Conservation (phyloP, 2,797 vertebrate genomes). For the Danio tinwini region DNA sequence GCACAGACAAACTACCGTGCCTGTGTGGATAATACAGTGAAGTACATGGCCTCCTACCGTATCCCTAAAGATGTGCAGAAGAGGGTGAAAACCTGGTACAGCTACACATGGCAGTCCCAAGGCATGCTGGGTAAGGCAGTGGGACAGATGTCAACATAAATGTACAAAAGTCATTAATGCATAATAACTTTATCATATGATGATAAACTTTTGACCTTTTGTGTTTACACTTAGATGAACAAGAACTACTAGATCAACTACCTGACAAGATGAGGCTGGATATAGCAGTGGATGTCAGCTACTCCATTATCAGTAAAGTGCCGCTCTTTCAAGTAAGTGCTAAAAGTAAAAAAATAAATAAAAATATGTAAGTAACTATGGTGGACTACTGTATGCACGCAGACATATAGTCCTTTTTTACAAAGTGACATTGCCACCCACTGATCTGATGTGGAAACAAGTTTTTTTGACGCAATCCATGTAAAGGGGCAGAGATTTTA, state of each 20-base stretch:
- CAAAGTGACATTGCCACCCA: too few species aligned
- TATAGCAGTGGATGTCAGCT: conserved; percentile 94
- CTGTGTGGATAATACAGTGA: conserved; percentile 95
- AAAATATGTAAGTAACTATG: too few species aligned
- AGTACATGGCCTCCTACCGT: conserved; percentile 95
- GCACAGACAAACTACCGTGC: conserved; percentile 93
- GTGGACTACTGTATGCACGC: too few species aligned
- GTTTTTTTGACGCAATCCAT: too few species aligned
- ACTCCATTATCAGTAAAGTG: conserved; percentile 95
- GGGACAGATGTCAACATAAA: neutral
- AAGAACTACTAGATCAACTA: conserved; percentile 90
- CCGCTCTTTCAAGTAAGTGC: conserved; percentile 91
- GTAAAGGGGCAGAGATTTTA: too few species aligned
- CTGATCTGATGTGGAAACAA: too few species aligned
- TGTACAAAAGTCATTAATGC: neutral
- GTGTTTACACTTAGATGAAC: conserved; percentile 82
- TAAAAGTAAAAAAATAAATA: too few species aligned
- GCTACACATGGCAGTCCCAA: conserved; percentile 98
- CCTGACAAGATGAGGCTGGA: conserved; percentile 98
- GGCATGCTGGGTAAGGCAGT: conserved; percentile 95
- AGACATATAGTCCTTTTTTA: too few species aligned
- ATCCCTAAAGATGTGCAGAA: conserved; percentile 92
- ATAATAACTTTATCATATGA: neutral
- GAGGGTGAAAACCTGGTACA: conserved; percentile 97
- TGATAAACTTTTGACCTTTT: neutral